Evolutionary conservation across 1,140 invertebrate species (phyloP).

Genomic region (Leptoteleia sp.): DNA sequence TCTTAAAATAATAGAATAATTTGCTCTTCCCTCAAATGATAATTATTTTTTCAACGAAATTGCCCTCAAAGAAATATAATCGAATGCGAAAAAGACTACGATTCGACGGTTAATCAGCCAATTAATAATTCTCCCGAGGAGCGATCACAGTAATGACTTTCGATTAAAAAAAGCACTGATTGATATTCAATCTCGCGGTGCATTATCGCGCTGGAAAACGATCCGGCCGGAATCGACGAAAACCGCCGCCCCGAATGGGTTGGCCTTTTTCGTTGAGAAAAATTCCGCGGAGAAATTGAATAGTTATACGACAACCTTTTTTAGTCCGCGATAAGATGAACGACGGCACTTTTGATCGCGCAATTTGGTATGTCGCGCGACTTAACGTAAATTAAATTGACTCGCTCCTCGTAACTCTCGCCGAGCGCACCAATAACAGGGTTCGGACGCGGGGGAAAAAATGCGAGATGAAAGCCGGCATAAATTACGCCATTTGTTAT

Average conservation of each 20-base stretch:
- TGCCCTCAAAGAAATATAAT: too few relatives aligned
- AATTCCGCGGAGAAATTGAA: conserved; percentile 28
- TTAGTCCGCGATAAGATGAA: conserved; percentile 41
- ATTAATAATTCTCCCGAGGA: too few relatives aligned
- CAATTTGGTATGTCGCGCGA: conserved; percentile 50
- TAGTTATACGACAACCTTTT: conserved; percentile 28
- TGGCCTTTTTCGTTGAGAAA: conserved; percentile 13
- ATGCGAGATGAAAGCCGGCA: conserved; percentile 33
- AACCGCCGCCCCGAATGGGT: not conserved
- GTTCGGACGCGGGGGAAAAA: conserved; percentile 26
- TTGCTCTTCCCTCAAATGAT: too few relatives aligned
- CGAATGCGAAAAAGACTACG: too few relatives aligned
- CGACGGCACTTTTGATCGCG: conserved; percentile 38
- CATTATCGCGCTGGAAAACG: conserved; percentile 3
- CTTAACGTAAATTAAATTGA: conserved; percentile 62
- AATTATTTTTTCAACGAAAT: too few relatives aligned
- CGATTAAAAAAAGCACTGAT: not conserved
- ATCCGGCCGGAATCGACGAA: not conserved
- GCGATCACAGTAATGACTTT: too few relatives aligned
- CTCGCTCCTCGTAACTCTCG: conserved; percentile 43
- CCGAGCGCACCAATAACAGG: conserved; percentile 39
- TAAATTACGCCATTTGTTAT: conserved; percentile 56
- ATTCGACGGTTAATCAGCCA: too few relatives aligned
- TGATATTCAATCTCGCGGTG: not conserved
- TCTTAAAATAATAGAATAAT: too few relatives aligned